Conservation (phyloP, 2,113 vertebrate species). For the Dissostichus mawsoni region DNA sequence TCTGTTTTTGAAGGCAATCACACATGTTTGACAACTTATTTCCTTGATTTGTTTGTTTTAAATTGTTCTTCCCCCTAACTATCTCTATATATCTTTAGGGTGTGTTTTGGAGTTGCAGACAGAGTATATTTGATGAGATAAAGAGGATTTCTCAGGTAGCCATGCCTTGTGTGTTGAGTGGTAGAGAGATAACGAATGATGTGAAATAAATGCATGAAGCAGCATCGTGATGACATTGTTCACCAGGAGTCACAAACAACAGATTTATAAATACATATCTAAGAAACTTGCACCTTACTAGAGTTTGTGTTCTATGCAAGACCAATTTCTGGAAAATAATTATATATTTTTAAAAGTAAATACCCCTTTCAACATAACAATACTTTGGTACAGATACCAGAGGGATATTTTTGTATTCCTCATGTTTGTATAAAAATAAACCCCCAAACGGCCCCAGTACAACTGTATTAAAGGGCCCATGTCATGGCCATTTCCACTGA, state of each 20-base stretch:
- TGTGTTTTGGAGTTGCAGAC: slow-evolving; percentile 97
- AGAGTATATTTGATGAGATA: slow-evolving; percentile 99
- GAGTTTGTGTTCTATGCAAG: not conserved
- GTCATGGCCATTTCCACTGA: too few species aligned
- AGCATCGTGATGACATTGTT: not conserved
- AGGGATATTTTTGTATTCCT: too few species aligned
- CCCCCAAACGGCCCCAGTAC: not conserved
- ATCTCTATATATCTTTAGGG: slow-evolving; percentile 86
- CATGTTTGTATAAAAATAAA: not conserved
- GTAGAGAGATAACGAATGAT: slow-evolving; percentile 43
- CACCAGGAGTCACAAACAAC: not conserved
- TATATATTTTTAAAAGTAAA: not conserved
- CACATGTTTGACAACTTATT: slow-evolving; percentile 1
- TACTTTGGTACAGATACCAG: not conserved
- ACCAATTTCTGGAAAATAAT: not conserved
- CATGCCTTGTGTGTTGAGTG: slow-evolving; percentile 52
- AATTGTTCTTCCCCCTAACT: slow-evolving; percentile 42
- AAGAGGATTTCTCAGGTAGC: slow-evolving; percentile 96
- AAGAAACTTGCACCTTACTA: not conserved
- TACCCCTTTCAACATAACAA: not conserved
- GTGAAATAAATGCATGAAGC: slow-evolving; percentile 59
- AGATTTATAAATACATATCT: not conserved
- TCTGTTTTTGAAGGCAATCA: not conserved
- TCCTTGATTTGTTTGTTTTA: slow-evolving; percentile 37
- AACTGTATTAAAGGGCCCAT: too few species aligned